Evolutionary conservation across 2,113 vertebrate genomes (phyloP).

Genomic region (Rhinopomastus cyanomelas): DNA sequence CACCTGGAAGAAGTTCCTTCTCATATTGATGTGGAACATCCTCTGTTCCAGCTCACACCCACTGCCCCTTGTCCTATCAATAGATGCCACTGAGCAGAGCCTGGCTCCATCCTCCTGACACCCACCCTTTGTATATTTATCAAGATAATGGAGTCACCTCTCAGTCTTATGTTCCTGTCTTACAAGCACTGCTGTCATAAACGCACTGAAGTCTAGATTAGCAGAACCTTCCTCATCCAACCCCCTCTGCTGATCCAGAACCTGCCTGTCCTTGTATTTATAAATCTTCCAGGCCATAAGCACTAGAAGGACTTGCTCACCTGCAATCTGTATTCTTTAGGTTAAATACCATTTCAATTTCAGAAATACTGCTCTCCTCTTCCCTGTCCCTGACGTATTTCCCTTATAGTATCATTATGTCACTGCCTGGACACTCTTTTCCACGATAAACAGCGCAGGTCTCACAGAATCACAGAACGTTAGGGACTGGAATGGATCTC

Average conservation of each 20-base stretch:
- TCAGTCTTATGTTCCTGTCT: background rate
- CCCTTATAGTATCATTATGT: background rate
- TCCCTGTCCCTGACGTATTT: background rate
- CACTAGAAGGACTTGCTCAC: background rate
- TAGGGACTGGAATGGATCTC: no score
- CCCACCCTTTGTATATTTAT: no score
- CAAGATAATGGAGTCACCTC: no score
- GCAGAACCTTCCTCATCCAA: background rate
- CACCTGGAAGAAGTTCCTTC: no score
- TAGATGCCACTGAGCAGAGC: no score
- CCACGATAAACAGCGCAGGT: background rate
- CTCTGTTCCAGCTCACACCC: no score
- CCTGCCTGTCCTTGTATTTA: background rate
- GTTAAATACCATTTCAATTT: background rate
- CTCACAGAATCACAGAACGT: no score
- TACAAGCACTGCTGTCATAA: background rate
- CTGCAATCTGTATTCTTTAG: background rate
- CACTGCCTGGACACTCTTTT: background rate
- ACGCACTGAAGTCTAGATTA: background rate
- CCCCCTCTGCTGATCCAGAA: background rate
- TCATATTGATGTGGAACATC: no score
- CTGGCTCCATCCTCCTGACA: no score
- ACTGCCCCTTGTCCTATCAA: no score
- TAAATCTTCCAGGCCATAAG: background rate
- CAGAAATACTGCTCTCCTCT: background rate